Evolutionary conservation across 2,113 vertebrate species (phyloP).

Genomic region (Meriones unguiculatus): DNA sequence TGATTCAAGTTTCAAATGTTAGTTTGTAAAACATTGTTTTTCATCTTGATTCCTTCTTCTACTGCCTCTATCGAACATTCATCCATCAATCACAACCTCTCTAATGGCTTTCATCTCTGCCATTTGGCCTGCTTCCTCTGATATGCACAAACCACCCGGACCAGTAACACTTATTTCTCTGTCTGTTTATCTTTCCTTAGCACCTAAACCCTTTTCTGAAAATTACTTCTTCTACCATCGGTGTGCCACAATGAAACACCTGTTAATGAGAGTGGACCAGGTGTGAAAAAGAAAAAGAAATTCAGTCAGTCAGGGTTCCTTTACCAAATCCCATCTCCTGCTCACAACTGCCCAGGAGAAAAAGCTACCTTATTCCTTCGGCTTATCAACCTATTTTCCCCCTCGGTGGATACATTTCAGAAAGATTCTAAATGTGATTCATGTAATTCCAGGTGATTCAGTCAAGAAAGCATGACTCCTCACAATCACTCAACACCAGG

Average conservation of each 20-base stretch:
- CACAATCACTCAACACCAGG: not conserved
- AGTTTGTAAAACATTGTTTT: slow-evolving; percentile 42
- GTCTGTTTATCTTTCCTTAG: not conserved
- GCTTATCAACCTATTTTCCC: not conserved
- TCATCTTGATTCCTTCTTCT: slow-evolving; percentile 41
- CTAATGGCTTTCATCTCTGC: slow-evolving; percentile 20
- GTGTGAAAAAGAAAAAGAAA: not conserved
- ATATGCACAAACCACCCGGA: not conserved
- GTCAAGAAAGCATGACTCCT: not conserved
- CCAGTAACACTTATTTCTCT: slow-evolving; percentile 12
- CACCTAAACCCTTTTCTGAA: not conserved
- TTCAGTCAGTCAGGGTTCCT: not conserved
- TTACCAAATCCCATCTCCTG: slow-evolving; percentile 11
- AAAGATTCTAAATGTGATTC: not conserved
- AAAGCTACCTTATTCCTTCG: not conserved
- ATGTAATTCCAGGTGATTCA: not conserved
- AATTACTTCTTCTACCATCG: not conserved
- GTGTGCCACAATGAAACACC: not conserved
- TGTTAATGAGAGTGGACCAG: not conserved
- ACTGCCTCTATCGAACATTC: slow-evolving; percentile 22
- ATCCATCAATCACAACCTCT: not conserved
- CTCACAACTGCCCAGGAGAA: not conserved
- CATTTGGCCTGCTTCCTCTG: slow-evolving; percentile 17
- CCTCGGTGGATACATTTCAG: not conserved
- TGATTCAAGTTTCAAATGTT: slow-evolving; percentile 62